Percentiles rank a stretch among this genome's conserved stretches.
Conservation (phyloP, 2,113 vertebrate species). For the Suncus etruscus region DNA sequence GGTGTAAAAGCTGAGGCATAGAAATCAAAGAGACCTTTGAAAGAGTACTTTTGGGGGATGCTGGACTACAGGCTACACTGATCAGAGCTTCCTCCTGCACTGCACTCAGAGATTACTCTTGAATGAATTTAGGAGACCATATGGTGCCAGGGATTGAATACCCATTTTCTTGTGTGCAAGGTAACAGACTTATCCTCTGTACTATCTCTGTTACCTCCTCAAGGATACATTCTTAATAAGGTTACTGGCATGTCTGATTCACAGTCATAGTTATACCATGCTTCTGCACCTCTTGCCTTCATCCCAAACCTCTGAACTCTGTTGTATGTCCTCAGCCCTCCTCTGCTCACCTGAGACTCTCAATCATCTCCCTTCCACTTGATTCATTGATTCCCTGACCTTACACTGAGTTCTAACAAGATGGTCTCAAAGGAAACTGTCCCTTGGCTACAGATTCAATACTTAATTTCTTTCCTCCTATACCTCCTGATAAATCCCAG, state of each 20-base stretch:
- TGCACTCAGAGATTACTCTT: no score
- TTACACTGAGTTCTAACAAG: not conserved
- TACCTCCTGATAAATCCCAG: no score
- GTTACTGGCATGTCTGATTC: not conserved
- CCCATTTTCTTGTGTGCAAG: no score
- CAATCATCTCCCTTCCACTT: not conserved
- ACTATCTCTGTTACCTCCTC: no score
- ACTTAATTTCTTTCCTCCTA: not conserved
- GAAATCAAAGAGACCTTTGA: not conserved
- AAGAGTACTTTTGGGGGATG: no score
- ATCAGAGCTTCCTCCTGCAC: no score
- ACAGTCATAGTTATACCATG: not conserved
- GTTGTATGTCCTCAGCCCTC: not conserved
- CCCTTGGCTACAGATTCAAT: constrained; percentile 19
- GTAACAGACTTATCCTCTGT: no score
- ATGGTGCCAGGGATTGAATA: no score
- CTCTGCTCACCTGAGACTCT: not conserved
- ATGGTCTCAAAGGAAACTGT: not conserved
- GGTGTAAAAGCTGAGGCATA: constrained; percentile 31
- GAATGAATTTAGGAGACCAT: no score
- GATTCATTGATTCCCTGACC: not conserved
- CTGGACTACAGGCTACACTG: no score
- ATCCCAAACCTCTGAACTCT: not conserved
- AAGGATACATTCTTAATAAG: constrained; percentile 17
- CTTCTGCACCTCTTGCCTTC: not conserved